A percentile compares a stretch with the other conserved stretches of the same genome.
These are phyloP conservation scores for Cistogaster globosa DNA, from an alignment of 2,888 invertebrate genomes.

Conservation along the genomic window DNA sequence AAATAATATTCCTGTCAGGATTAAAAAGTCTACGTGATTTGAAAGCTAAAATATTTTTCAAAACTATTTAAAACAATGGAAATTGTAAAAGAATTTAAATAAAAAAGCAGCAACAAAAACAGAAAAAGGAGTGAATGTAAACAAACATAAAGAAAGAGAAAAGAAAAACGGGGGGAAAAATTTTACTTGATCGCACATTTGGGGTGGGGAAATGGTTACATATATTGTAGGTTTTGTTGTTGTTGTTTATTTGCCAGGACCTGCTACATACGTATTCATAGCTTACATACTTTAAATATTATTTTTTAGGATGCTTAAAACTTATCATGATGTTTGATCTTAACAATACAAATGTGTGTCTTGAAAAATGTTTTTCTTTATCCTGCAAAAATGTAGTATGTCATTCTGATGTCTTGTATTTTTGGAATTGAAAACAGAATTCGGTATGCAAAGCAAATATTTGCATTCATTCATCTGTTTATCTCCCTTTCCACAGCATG, in stretches of 20 bases:
- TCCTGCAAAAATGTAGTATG: neutral
- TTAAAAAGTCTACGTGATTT: slow-evolving; percentile 83
- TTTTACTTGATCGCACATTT: slow-evolving; percentile 23
- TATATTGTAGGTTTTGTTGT: neutral
- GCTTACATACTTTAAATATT: slow-evolving; percentile 14
- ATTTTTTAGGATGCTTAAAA: neutral
- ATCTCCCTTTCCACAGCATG: neutral
- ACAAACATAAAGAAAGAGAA: slow-evolving; percentile 28
- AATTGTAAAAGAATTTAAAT: slow-evolving; percentile 35
- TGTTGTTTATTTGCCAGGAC: slow-evolving; percentile 9
- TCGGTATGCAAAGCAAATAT: slow-evolving; percentile 62
- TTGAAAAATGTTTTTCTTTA: neutral
- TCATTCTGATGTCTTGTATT: slow-evolving; percentile 29
- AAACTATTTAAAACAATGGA: slow-evolving; percentile 63
- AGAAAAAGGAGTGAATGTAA: slow-evolving; percentile 26
- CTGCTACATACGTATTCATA: slow-evolving; percentile 3
- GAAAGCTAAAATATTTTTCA: slow-evolving; percentile 77
- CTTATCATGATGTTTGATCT: slow-evolving; percentile 60
- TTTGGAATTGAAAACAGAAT: slow-evolving; percentile 4
- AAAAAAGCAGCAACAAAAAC: slow-evolving; percentile 1
- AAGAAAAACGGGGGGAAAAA: neutral
- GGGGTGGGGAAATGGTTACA: slow-evolving; percentile 22
- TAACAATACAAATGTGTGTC: slow-evolving; percentile 19
- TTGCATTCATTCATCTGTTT: slow-evolving; percentile 11
- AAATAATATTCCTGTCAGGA: slow-evolving; percentile 83